Conservation (phyloP, 2,113 vertebrate species). For the Raja brachyura region DNA sequence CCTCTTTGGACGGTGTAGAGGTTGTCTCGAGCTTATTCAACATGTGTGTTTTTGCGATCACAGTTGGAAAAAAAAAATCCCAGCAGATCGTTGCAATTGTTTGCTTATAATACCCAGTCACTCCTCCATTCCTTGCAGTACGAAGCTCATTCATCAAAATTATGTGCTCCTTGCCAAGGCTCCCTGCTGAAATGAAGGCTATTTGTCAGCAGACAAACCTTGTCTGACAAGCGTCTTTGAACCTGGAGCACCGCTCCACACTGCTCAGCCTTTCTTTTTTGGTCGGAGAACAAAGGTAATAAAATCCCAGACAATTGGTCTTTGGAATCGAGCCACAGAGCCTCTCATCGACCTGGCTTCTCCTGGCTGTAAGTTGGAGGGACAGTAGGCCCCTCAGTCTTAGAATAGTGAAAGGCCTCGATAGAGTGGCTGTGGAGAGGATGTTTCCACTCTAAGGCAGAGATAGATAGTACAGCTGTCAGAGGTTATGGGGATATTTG, state of each 20-base stretch:
- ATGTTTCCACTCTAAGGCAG: no score
- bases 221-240: slow-evolving; percentile 1
- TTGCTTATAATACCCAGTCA: not conserved
- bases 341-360: not conserved
- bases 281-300: not conserved
- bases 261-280: not conserved
- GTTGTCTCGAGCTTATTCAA: not conserved
- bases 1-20: not conserved
- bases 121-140: not conserved
- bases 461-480: no score
- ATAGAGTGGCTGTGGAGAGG: no score
- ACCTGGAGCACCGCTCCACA: not conserved
- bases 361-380: not conserved
- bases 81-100: slow-evolving; percentile 22
- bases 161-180: not conserved
- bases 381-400: no score
- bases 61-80: not conserved
- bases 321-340: not conserved
- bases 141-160: slow-evolving; percentile 16
- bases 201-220: slow-evolving; percentile 6
- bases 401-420: no score
- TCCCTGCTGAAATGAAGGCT: slow-evolving; percentile 13
- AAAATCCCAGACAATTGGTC: not conserved
- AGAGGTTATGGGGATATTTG: no score
- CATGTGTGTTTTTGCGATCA: not conserved